Base-by-base conservation (phyloP, 2,113 vertebrate species). In the Corythaixoides concolor region DNA sequence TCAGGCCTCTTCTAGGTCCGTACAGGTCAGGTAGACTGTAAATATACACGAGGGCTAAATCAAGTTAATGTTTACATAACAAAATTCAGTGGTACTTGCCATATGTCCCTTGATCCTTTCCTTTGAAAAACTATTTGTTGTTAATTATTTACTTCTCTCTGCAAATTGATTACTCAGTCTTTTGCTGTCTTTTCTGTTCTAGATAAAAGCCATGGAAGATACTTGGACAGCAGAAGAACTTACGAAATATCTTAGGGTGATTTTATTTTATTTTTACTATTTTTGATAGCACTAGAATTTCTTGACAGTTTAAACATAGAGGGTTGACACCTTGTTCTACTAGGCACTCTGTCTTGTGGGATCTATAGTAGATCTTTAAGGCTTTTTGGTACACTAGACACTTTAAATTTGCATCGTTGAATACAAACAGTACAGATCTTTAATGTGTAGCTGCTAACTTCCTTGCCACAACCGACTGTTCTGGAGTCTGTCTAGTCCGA, bases 201-300 rank as follows among this genome's bases (percentile, higher is more conserved):
- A 99, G 99, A 98, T 97, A 98, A 97, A 98, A 97, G 98, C 98
- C 60, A 99, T 98, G 97, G 99, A 99, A 95, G 99, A 99, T 90
- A 99, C 99, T 55, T 99, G 99, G 99, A 99, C 97, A 97, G 80
- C 99, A 88, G 98, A 99, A 62, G 99, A 99, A 49, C 98, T 99
- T 85, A 98, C 96, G 80, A 99, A 93, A 96, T 97, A 99, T 73
- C 96, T 99, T 41, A 96, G 91, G 98, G 99, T 99, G 97, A 95
- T 69, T 92, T 53, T 49, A 84, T 92, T 93, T 95, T 69, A 53
- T 93, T 85, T 95, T 28, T 94, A 8, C 27, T 85, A 12, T 12
- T 88, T 64, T 43, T 56, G 33, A 28, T 85, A 89, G 23, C 30
- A 45, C 4, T 67, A 35, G 23, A 43, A 75, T 94, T 84, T 63